These are phyloP conservation scores for Anas bahamensis DNA, from an alignment of 2,797 vertebrate species.

Conservation along the genomic window DNA sequence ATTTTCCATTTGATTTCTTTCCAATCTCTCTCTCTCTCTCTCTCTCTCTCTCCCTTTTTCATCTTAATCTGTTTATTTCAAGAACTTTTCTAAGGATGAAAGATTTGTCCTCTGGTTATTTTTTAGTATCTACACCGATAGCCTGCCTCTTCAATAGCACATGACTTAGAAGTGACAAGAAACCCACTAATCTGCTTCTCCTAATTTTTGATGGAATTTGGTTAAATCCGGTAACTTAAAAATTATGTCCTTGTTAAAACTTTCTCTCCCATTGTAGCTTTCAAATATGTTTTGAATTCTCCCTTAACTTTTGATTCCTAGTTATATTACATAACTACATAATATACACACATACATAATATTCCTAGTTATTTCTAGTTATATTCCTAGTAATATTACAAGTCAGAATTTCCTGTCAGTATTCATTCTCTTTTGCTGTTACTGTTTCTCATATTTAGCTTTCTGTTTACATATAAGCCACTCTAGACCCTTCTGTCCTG, in stretches of 20 bases:
- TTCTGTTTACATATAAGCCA: background rate
- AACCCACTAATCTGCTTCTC: background rate
- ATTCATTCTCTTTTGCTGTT: background rate
- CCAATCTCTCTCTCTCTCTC: background rate
- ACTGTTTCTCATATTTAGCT: background rate
- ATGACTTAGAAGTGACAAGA: background rate
- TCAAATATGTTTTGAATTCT: background rate
- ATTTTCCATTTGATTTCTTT: background rate
- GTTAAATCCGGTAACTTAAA: background rate
- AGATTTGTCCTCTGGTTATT: background rate
- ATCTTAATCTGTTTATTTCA: background rate
- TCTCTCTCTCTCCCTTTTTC: too few species aligned
- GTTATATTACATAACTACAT: background rate
- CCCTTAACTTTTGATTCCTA: background rate
- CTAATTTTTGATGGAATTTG: background rate
- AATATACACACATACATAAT: too few species aligned
- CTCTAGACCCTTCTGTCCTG: background rate
- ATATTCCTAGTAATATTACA: background rate
- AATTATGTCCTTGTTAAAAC: background rate
- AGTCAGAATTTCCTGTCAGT: background rate
- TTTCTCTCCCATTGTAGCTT: background rate
- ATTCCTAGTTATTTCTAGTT: background rate
- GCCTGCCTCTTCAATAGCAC: background rate
- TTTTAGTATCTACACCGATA: background rate
- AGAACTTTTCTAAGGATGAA: background rate